These are phyloP conservation scores for Trichonephila clavata DNA, from an alignment of 1,140 invertebrate species.

Conservation along the genomic window DNA sequence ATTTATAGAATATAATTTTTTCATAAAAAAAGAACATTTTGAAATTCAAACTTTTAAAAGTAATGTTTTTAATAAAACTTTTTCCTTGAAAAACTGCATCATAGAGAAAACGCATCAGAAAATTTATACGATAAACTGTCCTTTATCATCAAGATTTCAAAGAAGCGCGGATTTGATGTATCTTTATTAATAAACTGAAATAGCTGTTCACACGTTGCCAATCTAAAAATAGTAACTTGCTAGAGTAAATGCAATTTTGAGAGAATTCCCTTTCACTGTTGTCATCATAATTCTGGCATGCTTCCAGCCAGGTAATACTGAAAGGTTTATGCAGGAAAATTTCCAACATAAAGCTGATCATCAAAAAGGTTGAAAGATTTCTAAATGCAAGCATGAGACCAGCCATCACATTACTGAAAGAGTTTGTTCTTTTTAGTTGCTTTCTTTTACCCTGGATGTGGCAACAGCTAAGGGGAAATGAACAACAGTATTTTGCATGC, in stretches of 20 bases:
- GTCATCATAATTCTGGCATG: constrained; percentile 1
- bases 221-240: background rate
- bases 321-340: background rate
- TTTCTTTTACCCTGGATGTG: background rate
- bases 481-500: constrained; percentile 55
- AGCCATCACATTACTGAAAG: background rate
- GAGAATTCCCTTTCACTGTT: constrained; percentile 12
- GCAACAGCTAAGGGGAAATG: constrained; percentile 53
- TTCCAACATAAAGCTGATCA: constrained; percentile 30
- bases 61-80: too few species aligned
- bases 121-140: too few species aligned
- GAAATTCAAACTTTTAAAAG: too few species aligned
- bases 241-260: background rate
- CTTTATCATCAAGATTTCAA: too few species aligned
- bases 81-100: too few species aligned
- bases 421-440: background rate
- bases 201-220: background rate
- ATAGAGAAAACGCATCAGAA: too few species aligned
- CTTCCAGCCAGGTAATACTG: constrained; percentile 13
- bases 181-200: too few species aligned
- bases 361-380: constrained; percentile 8
- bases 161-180: too few species aligned
- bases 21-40: too few species aligned
- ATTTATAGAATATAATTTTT: too few species aligned
- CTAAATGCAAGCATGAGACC: constrained; percentile 13